Base-by-base conservation (phyloP, 1,140 invertebrate genomes). In the Saccostrea cuccullata region DNA sequence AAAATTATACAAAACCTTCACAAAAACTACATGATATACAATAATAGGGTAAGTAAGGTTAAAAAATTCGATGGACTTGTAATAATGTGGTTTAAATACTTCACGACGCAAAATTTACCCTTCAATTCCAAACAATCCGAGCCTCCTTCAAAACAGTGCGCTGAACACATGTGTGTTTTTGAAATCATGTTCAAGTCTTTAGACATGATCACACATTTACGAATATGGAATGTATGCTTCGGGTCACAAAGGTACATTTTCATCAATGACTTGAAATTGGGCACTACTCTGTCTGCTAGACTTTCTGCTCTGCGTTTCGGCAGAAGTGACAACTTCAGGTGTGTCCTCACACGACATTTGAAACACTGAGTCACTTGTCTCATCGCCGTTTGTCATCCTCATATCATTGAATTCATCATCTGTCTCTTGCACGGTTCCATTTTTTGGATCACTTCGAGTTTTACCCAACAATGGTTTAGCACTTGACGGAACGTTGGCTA, bases 251-350 rank as follows among this genome's bases (percentile, higher is more conserved):
- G 89, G 88, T 12, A 85, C 85, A 82, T 91, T 89, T 89, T 92
- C 91, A 87, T 92, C 91, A 60, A 92, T 92, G 2, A 92, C 91
- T 89, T 90, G 86, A 23, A 91, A 89, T n/a, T 89, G 86, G 20
- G 91, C 36, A 89, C 87, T 90, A 15, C 88, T 40, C 70, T 64
- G 87, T 23, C 88, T 90, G 70, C 17, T 85, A 55, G 73, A 56
- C 64, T 87, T 91, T 84, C 70, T 82, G 60, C 87, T 89, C 23
- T 84, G 40, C 1, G 40, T 84, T 13, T 30, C 87, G 12, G 70
- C 87, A 85, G 20, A 84, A 15, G 84, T 89, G 15, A 89, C 88
- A 3, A 89, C 86, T 55, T 87, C 89, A 15, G 84, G 73, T 8
- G 82, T 84, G 1, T 91, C 91, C 12, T 90, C 90, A n/a, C 36